These are phyloP conservation scores for Leiothrix lutea DNA, from an alignment of 2,113 vertebrate genomes.

Conservation along the genomic window DNA sequence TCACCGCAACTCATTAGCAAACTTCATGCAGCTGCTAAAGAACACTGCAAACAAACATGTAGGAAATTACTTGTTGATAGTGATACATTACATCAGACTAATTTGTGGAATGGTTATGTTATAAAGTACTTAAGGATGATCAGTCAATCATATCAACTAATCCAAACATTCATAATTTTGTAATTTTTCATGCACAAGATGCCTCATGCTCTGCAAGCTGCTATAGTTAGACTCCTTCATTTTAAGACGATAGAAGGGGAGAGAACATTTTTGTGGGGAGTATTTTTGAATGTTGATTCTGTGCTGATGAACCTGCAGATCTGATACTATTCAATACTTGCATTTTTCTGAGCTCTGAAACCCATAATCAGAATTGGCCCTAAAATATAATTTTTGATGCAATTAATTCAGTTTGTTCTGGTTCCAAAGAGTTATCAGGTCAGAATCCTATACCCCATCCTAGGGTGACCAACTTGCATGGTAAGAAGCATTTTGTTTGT, in stretches of 20 bases:
- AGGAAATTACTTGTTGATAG: slow-evolving; percentile 46
- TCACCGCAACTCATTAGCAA: slow-evolving; percentile 2
- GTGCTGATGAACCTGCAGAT: background rate
- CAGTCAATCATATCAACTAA: slow-evolving; percentile 16
- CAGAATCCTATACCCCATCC: background rate
- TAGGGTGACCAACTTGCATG: background rate
- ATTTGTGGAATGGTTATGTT: slow-evolving; percentile 27
- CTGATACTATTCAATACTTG: background rate
- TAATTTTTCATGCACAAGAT: slow-evolving; percentile 7
- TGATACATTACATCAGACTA: slow-evolving; percentile 7
- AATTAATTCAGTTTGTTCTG: background rate
- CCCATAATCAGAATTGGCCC: background rate
- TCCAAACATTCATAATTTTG: slow-evolving; percentile 32
- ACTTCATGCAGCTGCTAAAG: slow-evolving; percentile 20
- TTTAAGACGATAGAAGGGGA: background rate
- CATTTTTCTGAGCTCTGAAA: background rate
- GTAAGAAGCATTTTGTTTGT: background rate
- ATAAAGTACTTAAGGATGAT: slow-evolving; percentile 35
- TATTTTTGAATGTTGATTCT: background rate
- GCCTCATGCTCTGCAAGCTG: background rate
- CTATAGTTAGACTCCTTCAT: background rate
- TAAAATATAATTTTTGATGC: background rate
- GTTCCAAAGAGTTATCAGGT: background rate
- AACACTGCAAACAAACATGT: slow-evolving; percentile 28
- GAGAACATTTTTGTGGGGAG: background rate